Conservation (phyloP, 2,888 invertebrate genomes). For the Drosophila subsilvestris region DNA sequence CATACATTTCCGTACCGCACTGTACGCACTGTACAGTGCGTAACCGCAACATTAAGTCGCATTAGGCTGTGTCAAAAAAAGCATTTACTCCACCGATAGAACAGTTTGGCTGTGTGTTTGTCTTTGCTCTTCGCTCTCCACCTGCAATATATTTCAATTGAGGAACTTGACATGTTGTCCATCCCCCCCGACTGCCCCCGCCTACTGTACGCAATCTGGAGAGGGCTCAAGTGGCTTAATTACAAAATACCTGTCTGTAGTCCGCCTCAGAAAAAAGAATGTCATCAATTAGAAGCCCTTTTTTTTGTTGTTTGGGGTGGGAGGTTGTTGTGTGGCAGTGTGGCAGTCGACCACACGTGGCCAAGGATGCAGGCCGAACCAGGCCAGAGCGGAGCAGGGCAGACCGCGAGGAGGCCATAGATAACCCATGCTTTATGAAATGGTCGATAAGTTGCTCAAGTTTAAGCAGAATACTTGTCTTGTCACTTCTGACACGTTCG, state of each 20-base stretch:
- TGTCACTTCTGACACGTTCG: slow-evolving; percentile 81
- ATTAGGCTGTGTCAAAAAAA: slow-evolving; percentile 72
- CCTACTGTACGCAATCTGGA: slow-evolving; percentile 34
- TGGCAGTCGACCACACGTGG: slow-evolving; percentile 27
- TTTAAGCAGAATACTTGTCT: slow-evolving; percentile 81
- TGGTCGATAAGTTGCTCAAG: slow-evolving; percentile 72
- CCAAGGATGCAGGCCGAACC: slow-evolving; percentile 45
- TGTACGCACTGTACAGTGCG: slow-evolving; percentile 18
- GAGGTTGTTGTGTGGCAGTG: slow-evolving; percentile 21
- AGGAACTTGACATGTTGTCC: slow-evolving; percentile 42
- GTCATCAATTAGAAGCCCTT: slow-evolving; percentile 35
- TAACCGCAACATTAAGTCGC: slow-evolving; percentile 63
- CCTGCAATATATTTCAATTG: slow-evolving; percentile 56
- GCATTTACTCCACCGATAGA: slow-evolving; percentile 58
- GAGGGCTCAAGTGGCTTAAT: slow-evolving; percentile 58
- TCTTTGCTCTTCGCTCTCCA: slow-evolving; percentile 9
- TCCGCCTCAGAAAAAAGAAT: slow-evolving; percentile 16
- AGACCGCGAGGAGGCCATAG: slow-evolving; percentile 33
- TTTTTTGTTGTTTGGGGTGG: slow-evolving; percentile 32
- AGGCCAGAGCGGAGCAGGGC: neutral
- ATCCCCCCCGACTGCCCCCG: slow-evolving; percentile 36
- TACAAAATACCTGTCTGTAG: slow-evolving; percentile 34
- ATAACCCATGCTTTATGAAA: slow-evolving; percentile 55
- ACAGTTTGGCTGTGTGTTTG: slow-evolving; percentile 18
- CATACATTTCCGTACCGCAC: neutral